Evolutionary conservation across 2,797 vertebrate genomes (phyloP), one percentile per base, ranked within the genome.

Genomic region (Cynopterus sphinx): DNA sequence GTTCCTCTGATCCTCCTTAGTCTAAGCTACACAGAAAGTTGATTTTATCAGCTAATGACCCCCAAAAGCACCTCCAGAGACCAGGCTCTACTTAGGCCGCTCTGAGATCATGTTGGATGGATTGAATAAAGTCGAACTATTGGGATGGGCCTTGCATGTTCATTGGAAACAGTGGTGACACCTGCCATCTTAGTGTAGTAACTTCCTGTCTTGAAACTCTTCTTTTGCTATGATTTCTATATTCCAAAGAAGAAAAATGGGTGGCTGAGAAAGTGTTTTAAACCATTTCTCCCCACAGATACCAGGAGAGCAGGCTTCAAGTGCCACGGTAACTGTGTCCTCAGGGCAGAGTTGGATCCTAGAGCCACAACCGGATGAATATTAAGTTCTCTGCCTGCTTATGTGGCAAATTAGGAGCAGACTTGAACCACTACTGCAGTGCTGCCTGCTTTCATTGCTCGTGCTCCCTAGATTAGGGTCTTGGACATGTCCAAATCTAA

Each of bases 61-160:
- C 39, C 46, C 49, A 49, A 90, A 57, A 33, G 51, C 59, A n/a
- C 70, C 49, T 91, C 75, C 55, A 57, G 83, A 92, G 83, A 75
- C 74, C 33, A 83, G 21, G 28, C 61, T 46, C 43, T 83, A 0
- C 31, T 68, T 24, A 70, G 71, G 41, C 2, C 1, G 82, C 75
- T 36, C 31, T 49, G 55, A 94, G 53, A 53, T 90, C 51, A 24
- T 83, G 82, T 85, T 88, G 31, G 87, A 17, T 31, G 11, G 31
- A 91, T 28, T 82, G 70, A 96, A 87, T 95, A 81, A 90, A 97
- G 70, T 78, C 68, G 43, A 26, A 24, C 57, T 84, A 7, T 88
- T 65, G n/a, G 59, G 67, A 22, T 43, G 88, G 87, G 33, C 43
- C 11, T 49, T 17, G 33, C 19, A 2, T 61, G 41, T 81, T 79